phyloP scores from a whole-genome alignment of 2,113 vertebrate species.

The Euleptes europaea region DNA sequence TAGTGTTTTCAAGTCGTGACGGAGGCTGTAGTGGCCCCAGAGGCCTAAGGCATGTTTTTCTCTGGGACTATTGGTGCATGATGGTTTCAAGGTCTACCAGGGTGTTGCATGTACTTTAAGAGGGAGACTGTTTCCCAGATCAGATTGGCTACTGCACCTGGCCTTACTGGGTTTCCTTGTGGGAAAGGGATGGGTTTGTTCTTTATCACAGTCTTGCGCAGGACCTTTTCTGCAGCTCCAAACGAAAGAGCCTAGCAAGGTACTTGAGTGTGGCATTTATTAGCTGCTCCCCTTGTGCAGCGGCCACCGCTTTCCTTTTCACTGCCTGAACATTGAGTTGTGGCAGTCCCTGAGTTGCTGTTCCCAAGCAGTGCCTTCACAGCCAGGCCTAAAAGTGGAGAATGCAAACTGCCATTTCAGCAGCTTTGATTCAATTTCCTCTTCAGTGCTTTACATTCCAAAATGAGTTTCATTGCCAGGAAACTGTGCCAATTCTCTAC shows the following conservation, averaged over 20 bases:
- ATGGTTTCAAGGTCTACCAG: no score
- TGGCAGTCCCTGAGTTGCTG: conserved; percentile 43
- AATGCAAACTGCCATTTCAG: conserved; percentile 69
- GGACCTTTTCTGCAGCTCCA: no score
- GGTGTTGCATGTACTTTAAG: neutral
- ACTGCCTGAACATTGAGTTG: conserved; percentile 56
- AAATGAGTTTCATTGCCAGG: conserved; percentile 33
- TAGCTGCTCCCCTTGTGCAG: neutral
- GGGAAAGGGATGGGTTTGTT: neutral
- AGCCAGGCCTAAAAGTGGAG: conserved; percentile 63
- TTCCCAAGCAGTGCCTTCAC: conserved; percentile 29
- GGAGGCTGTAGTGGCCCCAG: neutral
- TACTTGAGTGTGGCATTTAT: neutral
- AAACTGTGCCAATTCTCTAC: conserved; percentile 59
- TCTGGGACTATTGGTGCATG: neutral
- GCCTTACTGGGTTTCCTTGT: neutral
- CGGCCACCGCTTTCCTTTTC: conserved; percentile 31
- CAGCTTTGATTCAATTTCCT: conserved; percentile 74
- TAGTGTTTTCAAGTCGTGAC: neutral
- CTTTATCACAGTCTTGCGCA: neutral
- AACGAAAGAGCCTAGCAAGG: no score
- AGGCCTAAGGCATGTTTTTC: neutral
- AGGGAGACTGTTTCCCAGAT: neutral
- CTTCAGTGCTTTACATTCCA: conserved; percentile 61
- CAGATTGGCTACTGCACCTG: neutral